phyloP scores from a whole-genome alignment of 2,888 invertebrate genomes.

The Nyleta sp. region DNA sequence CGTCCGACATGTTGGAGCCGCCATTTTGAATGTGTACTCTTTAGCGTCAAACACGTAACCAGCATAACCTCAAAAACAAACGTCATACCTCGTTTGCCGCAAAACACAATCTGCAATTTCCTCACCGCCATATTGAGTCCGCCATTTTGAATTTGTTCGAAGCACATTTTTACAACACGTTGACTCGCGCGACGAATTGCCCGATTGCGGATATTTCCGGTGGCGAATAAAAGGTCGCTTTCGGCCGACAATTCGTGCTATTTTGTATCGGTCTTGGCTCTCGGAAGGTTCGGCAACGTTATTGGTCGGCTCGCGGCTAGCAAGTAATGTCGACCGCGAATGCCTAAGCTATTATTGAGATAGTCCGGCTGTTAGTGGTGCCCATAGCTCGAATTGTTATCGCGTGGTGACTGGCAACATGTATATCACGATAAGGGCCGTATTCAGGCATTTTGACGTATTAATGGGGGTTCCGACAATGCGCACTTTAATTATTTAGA shows the following conservation, averaged over 20 bases:
- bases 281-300: slow-evolving; percentile 29
- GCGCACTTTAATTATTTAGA: slow-evolving; percentile 36
- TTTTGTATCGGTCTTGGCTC: slow-evolving; percentile 42
- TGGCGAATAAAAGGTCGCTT: slow-evolving; percentile 28
- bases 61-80: too few relatives aligned
- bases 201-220: slow-evolving; percentile 2
- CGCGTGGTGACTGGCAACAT: slow-evolving; percentile 47
- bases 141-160: too few relatives aligned
- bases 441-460: slow-evolving; percentile 44
- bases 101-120: too few relatives aligned
- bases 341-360: slow-evolving; percentile 63
- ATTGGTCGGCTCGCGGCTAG: slow-evolving; percentile 55
- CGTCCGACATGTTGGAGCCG: too few relatives aligned
- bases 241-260: slow-evolving; percentile 29
- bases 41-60: too few relatives aligned
- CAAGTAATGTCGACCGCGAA: slow-evolving; percentile 59
- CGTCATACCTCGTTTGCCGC: too few relatives aligned
- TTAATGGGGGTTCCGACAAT: slow-evolving; percentile 41
- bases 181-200: too few relatives aligned
- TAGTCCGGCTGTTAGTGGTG: slow-evolving; percentile 54
- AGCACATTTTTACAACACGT: too few relatives aligned
- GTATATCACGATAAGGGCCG: slow-evolving; percentile 52
- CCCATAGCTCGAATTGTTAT: slow-evolving; percentile 61
- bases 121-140: too few relatives aligned
- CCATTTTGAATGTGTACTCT: too few relatives aligned